phyloP scores from a whole-genome alignment of 2,888 invertebrate species.

The Abrostola tripartita region DNA sequence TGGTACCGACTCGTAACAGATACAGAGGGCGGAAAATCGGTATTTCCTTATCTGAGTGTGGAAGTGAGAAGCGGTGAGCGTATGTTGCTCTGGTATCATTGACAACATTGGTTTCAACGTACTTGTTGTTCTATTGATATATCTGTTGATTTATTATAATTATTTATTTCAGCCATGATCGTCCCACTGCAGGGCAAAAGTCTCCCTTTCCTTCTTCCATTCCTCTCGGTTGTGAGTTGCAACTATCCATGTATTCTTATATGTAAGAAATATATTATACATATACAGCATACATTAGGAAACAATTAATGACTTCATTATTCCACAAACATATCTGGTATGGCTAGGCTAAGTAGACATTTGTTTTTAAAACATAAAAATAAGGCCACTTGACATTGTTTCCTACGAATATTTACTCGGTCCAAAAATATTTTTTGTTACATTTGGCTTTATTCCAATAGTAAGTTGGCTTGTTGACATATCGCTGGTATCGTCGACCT shows the following conservation, averaged over 20 bases:
- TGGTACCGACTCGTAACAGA: constrained; percentile 43
- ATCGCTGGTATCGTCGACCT: constrained; percentile 26
- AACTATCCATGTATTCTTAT: too few relatives aligned
- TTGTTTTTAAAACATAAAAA: constrained; percentile 27
- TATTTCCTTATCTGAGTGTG: constrained; percentile 59
- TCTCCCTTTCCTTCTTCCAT: too few relatives aligned
- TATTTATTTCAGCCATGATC: too few relatives aligned
- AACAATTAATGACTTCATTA: too few relatives aligned
- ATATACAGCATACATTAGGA: too few relatives aligned
- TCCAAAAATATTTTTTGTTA: constrained; percentile 40
- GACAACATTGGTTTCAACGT: constrained; percentile 10
- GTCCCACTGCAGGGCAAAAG: too few relatives aligned
- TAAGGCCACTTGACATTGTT: constrained; percentile 36
- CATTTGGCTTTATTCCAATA: constrained; percentile 47
- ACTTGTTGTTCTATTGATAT: constrained; percentile 5
- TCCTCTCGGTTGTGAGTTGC: too few relatives aligned
- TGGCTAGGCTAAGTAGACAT: background rate
- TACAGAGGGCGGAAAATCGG: constrained; percentile 63
- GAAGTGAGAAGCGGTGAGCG: constrained; percentile 42
- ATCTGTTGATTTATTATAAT: too few relatives aligned
- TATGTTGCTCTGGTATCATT: constrained; percentile 9
- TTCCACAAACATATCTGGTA: too few relatives aligned
- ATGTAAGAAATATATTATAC: too few relatives aligned
- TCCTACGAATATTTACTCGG: constrained; percentile 23
- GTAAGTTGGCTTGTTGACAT: constrained; percentile 47